Conservation (phyloP, 2,888 invertebrate genomes). For the Xanthorhoe designata region DNA sequence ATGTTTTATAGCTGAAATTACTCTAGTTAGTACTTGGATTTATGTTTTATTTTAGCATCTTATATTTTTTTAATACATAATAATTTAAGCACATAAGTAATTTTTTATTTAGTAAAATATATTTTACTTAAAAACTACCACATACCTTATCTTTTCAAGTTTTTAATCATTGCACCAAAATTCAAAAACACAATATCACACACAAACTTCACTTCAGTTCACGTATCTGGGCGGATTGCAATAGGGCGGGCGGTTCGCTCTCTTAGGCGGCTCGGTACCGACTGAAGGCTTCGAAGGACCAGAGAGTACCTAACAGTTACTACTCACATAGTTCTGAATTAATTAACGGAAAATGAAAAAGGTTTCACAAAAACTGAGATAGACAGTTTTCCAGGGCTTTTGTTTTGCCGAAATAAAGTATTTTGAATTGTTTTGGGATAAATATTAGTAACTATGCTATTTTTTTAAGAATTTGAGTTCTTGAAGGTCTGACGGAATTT, state of each 20-base stretch:
- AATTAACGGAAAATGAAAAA: constrained; percentile 22
- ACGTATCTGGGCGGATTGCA: constrained; percentile 13
- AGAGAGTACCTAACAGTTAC: constrained; percentile 15
- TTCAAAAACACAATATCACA: constrained; percentile 7
- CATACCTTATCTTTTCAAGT: constrained; percentile 13
- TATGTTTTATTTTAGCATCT: not conserved
- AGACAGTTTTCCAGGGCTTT: constrained; percentile 1
- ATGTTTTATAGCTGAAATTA: too few species aligned
- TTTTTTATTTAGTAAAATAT: not conserved
- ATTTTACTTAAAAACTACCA: constrained; percentile 1
- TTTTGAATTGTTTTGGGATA: not conserved
- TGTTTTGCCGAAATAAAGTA: constrained; percentile 3
- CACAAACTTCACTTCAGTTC: constrained; percentile 31
- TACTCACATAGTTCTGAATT: constrained; percentile 22
- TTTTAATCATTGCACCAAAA: constrained; percentile 4
- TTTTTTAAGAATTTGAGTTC: too few species aligned
- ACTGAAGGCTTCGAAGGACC: constrained; percentile 33
- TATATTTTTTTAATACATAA: not conserved
- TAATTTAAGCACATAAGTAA: too few species aligned
- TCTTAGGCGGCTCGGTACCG: constrained; percentile 27
- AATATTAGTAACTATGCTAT: too few species aligned
- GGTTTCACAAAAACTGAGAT: constrained; percentile 2
- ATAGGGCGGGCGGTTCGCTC: constrained; percentile 33
- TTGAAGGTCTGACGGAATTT: too few species aligned
- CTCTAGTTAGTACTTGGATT: too few species aligned